phyloP scores from a whole-genome alignment of 2,113 vertebrate species.

The Pluvialis apricaria region DNA sequence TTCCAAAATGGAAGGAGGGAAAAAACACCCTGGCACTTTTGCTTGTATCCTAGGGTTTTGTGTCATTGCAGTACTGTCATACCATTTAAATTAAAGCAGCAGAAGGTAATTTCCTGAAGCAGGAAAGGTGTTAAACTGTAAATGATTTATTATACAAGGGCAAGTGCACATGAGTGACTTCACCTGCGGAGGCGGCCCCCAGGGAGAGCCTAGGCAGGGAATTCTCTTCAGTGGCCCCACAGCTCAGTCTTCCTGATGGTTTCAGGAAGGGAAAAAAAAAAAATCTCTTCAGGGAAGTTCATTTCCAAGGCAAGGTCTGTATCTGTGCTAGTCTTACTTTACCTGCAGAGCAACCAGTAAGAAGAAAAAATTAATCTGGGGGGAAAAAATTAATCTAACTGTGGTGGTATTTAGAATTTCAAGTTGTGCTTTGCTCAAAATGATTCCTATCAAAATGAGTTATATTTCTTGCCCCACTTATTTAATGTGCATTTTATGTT shows the following conservation, averaged over 20 bases:
- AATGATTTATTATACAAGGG: background rate
- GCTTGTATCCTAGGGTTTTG: background rate
- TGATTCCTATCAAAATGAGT: background rate
- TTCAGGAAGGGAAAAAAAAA: background rate
- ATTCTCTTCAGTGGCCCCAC: rapidly evolving
- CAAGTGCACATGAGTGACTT: background rate
- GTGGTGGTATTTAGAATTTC: background rate
- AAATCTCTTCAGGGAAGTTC: background rate
- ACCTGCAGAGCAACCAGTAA: background rate
- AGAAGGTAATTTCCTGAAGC: background rate
- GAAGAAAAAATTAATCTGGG: too few relatives aligned
- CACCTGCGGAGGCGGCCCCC: background rate
- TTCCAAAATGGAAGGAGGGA: background rate
- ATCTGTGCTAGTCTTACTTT: background rate
- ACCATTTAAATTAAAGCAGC: background rate
- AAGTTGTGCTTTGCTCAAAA: background rate
- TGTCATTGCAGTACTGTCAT: background rate
- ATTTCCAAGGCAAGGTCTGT: background rate
- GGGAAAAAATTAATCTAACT: background rate
- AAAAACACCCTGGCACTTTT: background rate
- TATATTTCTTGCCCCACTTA: background rate
- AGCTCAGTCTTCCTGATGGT: background rate
- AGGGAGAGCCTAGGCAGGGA: background rate
- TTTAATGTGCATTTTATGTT: background rate
- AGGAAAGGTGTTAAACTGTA: background rate